Conservation (phyloP, 2,888 invertebrate species). For the Sclerodermus sp. region DNA sequence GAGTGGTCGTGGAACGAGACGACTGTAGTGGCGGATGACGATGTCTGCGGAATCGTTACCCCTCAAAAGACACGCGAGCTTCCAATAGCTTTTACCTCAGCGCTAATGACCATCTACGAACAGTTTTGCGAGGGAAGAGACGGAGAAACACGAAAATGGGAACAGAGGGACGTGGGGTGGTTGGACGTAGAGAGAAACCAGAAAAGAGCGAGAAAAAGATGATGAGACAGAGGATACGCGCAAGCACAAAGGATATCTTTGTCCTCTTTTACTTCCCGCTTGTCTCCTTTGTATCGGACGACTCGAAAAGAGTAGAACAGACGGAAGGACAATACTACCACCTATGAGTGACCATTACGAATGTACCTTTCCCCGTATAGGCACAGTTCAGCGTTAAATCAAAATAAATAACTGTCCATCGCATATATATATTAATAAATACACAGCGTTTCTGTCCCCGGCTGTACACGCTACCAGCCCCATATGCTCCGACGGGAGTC, state of each 20-base stretch:
- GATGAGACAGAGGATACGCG: constrained; percentile 25
- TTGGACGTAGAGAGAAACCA: constrained; percentile 13
- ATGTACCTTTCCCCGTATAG: constrained; percentile 2
- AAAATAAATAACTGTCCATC: too few relatives aligned
- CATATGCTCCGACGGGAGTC: too few relatives aligned
- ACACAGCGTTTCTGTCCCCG: too few relatives aligned
- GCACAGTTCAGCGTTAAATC: too few relatives aligned
- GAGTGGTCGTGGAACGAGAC: constrained; percentile 10
- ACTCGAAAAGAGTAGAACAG: constrained; percentile 44
- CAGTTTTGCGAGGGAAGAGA: constrained; percentile 6
- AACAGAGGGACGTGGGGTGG: constrained; percentile 12
- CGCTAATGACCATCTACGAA: constrained; percentile 4
- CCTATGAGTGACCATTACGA: neutral
- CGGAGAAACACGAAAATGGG: constrained; percentile 10
- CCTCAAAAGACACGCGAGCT: constrained; percentile 39
- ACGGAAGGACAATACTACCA: constrained; percentile 39
- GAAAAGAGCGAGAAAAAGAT: constrained; percentile 15
- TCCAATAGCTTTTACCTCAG: constrained; percentile 51
- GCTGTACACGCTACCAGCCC: too few relatives aligned
- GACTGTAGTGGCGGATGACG: too few relatives aligned
- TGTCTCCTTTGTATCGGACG: constrained; percentile 46
- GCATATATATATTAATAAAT: too few relatives aligned
- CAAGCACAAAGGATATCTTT: constrained; percentile 38
- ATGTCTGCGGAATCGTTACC: constrained; percentile 26
- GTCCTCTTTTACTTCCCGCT: constrained; percentile 21